Evolutionary conservation across 2,797 vertebrate species (phyloP), one percentile per base, ranked within the genome.

Genomic region (Zenarchopterus dispar): DNA sequence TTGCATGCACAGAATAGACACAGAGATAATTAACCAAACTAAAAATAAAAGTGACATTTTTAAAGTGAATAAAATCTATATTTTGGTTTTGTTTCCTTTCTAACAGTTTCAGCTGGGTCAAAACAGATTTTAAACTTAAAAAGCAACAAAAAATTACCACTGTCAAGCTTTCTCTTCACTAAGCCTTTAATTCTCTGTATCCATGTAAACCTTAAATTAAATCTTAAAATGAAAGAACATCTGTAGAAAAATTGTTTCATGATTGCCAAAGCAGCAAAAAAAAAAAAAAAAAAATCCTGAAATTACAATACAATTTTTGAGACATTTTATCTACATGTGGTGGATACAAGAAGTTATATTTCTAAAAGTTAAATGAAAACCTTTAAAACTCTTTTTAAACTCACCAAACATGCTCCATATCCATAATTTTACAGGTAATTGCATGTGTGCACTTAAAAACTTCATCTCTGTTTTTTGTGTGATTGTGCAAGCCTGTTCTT

Each of bases 201-300:
- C 8, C 15, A 33, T n/a, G 17, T 49, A 69, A 80, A 70, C 67
- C 42, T 57, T 52, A 59, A 64, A 79, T 70, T 75, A 70, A 71
- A 85, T 51, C 16, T 28, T 52, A 19, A 80, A 78, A 85, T 84
- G 72, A 80, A 48, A 84, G 74, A 70, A 67, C 43, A 52, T 57
- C 64, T 13, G 33, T 10, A 36, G 8, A 28, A 57, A 8, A 73
- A 44, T 24, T 11, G 73, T 74, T 71, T 54, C 39, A 31, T 28
- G 19, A 46, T 74, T 77, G 69, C 60, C 42, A 19, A 44, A 69
- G 31, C 41, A 65, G 47, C 28, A 36, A 65, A 67, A n/a, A n/a
- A n/a, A n/a, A n/a, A n/a, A n/a, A n/a, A n/a, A n/a, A n/a, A n/a
- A n/a, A 76, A 57, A 53, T n/a, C 43, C 59, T 26, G 15, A 66